These are phyloP conservation scores for Baryphthengus martii DNA, from an alignment of 2,113 vertebrate species.

Conservation along the genomic window DNA sequence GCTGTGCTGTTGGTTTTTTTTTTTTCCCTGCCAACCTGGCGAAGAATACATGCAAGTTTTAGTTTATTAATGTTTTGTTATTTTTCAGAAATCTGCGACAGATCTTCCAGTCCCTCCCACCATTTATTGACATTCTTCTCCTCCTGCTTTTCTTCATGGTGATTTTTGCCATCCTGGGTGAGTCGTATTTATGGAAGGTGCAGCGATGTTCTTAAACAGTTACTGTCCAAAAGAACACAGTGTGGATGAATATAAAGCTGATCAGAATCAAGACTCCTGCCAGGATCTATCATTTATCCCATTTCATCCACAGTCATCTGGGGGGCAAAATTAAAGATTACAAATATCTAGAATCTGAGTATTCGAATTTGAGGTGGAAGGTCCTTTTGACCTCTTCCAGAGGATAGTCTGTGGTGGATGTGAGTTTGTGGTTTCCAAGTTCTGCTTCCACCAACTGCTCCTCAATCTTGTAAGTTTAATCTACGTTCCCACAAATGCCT, in stretches of 20 bases:
- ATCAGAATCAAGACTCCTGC: not conserved
- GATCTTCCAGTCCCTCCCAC: conserved; percentile 98
- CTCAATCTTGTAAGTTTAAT: not conserved
- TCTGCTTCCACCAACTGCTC: not conserved
- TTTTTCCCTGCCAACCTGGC: not conserved
- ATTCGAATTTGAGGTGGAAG: not conserved
- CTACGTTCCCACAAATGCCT: not conserved
- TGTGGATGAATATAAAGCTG: not conserved
- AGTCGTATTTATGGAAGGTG: conserved; percentile 37
- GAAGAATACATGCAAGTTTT: not conserved
- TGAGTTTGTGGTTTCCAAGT: not conserved
- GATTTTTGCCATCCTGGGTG: conserved; percentile 95
- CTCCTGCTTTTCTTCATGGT: conserved; percentile 98
- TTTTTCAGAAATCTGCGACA: conserved; percentile 91
- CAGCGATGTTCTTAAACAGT: not conserved
- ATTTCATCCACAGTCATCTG: not conserved
- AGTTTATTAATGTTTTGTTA: not conserved
- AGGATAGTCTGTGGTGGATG: not conserved
- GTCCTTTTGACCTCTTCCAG: not conserved
- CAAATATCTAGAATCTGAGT: not conserved
- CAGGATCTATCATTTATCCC: not conserved
- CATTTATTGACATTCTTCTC: conserved; percentile 96
- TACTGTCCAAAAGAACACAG: not conserved
- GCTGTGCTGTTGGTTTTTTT: not conserved
- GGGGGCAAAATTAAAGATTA: not conserved